phyloP scores from a whole-genome alignment of 2,888 invertebrate genomes.

The Andrena flavipes region DNA sequence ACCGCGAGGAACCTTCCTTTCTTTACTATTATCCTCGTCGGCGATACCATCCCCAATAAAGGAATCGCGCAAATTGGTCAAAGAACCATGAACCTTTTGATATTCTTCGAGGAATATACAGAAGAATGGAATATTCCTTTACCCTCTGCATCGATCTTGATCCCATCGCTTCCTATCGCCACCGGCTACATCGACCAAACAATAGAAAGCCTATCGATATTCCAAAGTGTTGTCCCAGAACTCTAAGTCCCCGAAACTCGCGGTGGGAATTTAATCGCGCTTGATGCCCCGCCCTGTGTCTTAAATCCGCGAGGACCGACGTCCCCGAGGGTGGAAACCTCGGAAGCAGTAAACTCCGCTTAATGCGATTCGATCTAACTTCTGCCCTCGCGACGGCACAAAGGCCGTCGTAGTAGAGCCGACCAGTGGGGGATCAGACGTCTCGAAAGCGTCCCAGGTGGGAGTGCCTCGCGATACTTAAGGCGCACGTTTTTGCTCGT shows the following conservation, averaged over 20 bases:
- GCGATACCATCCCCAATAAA: background rate
- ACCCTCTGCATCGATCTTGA: too few relatives aligned
- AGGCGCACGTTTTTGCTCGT: constrained; percentile 50
- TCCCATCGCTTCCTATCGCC: too few relatives aligned
- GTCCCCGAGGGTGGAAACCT: background rate
- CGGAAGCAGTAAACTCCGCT: constrained; percentile 18
- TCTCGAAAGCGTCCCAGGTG: constrained; percentile 7
- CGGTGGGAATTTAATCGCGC: background rate
- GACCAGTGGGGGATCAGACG: constrained; percentile 19
- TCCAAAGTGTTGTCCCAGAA: too few relatives aligned
- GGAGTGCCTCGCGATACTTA: constrained; percentile 33
- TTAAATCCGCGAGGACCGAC: constrained; percentile 23
- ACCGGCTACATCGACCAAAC: too few relatives aligned
- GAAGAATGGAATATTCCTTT: too few relatives aligned
- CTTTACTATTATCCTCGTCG: background rate
- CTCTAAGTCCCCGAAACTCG: too few relatives aligned
- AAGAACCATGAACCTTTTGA: too few relatives aligned
- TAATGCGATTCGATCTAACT: constrained; percentile 43
- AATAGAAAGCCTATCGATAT: too few relatives aligned
- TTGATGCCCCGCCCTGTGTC: background rate
- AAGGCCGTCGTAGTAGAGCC: constrained; percentile 18
- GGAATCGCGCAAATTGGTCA: background rate
- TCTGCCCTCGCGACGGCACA: constrained; percentile 9
- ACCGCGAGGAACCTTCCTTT: background rate
- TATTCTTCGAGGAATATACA: too few relatives aligned